Evolutionary conservation across 1,140 invertebrate genomes (phyloP).

Genomic region (Drosophila novamexicana): DNA sequence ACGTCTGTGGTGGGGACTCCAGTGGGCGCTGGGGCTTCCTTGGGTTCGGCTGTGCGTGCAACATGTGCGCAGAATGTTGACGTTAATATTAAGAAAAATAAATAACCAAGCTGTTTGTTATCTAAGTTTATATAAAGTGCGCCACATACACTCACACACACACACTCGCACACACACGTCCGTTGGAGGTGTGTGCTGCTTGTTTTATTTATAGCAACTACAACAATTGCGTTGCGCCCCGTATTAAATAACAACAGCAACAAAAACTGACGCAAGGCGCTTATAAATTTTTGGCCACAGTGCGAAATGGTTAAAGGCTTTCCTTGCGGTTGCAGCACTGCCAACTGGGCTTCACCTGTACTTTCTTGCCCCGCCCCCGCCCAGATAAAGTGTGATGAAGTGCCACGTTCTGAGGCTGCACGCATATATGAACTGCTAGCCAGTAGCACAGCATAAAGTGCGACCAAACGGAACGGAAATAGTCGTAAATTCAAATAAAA

Average conservation of each 20-base stretch:
- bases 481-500: constrained; percentile 61
- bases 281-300: constrained; percentile 76
- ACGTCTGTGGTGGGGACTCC: constrained; percentile 34
- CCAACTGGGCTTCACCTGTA: constrained; percentile 13
- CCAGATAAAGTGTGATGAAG: constrained; percentile 53
- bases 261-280: constrained; percentile 64
- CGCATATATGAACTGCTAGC: constrained; percentile 29
- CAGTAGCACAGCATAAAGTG: background rate
- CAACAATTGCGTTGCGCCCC: constrained; percentile 74
- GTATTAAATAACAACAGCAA: constrained; percentile 75
- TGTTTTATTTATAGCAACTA: constrained; percentile 81
- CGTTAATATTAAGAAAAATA: constrained; percentile 83
- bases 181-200: constrained; percentile 36
- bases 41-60: constrained; percentile 67
- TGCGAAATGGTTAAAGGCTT: constrained; percentile 43
- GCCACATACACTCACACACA: constrained; percentile 12
- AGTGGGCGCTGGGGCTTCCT: background rate
- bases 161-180: background rate
- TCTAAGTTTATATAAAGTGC: constrained; percentile 82
- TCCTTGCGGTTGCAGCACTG: constrained; percentile 13
- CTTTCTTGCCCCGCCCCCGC: constrained; percentile 16
- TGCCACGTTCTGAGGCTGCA: constrained; percentile 15
- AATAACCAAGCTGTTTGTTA: constrained; percentile 83
- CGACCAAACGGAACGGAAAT: constrained; percentile 62
- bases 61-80: constrained; percentile 83